A percentile compares a stretch with the other conserved stretches of the same genome.
These are phyloP conservation scores for Syngnathus typhle DNA, from an alignment of 2,113 vertebrate species.

Conservation along the genomic window DNA sequence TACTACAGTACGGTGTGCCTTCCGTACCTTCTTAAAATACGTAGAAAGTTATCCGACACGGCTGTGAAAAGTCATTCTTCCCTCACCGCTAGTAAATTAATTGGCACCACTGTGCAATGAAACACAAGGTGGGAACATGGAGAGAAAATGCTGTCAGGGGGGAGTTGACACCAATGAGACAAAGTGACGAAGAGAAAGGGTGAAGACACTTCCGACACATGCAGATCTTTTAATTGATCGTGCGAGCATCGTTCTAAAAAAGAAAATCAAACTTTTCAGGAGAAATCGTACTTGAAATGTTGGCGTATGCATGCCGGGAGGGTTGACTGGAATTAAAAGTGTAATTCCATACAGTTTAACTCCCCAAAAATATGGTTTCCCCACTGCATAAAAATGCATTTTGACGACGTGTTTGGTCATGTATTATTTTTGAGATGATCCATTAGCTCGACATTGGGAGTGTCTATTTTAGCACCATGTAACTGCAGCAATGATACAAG, in stretches of 20 bases:
- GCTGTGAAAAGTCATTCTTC: neutral
- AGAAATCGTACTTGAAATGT: neutral
- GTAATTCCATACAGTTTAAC: too few relatives aligned
- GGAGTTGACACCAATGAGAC: neutral
- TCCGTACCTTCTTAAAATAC: neutral
- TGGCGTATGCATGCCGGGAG: too few relatives aligned
- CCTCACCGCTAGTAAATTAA: constrained; percentile 23
- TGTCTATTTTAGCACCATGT: too few relatives aligned
- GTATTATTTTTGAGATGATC: too few relatives aligned
- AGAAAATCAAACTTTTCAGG: neutral
- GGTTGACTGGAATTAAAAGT: too few relatives aligned
- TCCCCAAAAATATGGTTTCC: too few relatives aligned
- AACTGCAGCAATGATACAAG: too few relatives aligned
- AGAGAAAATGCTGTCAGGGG: neutral
- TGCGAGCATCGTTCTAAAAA: neutral
- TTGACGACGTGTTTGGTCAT: too few relatives aligned
- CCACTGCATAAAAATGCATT: too few relatives aligned
- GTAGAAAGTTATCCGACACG: neutral
- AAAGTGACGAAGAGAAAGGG: neutral
- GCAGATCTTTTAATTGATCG: neutral
- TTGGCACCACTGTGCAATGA: constrained; percentile 14
- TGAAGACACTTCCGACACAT: neutral
- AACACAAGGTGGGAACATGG: neutral
- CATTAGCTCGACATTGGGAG: too few relatives aligned
- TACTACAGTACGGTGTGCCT: too few relatives aligned